Evolutionary conservation across 2,113 vertebrate species (phyloP).

Genomic region (Catagonus wagneri): DNA sequence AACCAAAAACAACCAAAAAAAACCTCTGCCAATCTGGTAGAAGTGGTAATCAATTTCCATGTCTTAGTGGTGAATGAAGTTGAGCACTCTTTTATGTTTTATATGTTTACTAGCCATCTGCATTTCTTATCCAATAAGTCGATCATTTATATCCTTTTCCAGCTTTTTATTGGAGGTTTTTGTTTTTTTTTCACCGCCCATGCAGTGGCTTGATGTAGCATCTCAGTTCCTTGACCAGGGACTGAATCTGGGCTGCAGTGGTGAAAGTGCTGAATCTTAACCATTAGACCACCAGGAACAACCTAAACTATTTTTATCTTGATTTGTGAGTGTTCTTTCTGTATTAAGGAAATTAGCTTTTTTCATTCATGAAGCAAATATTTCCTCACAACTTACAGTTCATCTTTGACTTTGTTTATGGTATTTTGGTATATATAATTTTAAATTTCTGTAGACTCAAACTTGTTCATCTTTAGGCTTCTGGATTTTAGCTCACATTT

Average conservation of each 20-base stretch:
- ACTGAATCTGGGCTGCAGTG: too few relatives aligned
- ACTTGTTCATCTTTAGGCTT: slow-evolving; percentile 45
- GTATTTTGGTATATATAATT: background rate
- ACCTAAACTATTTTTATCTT: slow-evolving; percentile 5
- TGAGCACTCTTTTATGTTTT: slow-evolving; percentile 28
- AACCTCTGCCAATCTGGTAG: background rate
- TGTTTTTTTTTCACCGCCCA: too few relatives aligned
- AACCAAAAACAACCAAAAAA: background rate
- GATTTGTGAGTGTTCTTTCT: background rate
- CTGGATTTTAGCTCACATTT: slow-evolving; percentile 33
- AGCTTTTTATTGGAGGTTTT: slow-evolving; percentile 2
- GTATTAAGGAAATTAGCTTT: slow-evolving; percentile 21
- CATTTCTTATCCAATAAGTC: slow-evolving; percentile 18
- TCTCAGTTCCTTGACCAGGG: too few relatives aligned
- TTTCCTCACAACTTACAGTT: slow-evolving; percentile 14
- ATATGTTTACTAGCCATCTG: slow-evolving; percentile 27
- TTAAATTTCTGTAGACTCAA: slow-evolving; percentile 35
- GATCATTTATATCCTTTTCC: background rate
- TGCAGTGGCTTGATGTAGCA: too few relatives aligned
- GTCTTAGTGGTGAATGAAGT: slow-evolving; percentile 12
- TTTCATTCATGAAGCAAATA: slow-evolving; percentile 20
- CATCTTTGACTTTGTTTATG: slow-evolving; percentile 6
- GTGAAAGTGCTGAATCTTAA: too few relatives aligned
- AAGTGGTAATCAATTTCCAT: slow-evolving; percentile 44
- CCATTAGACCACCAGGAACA: too few relatives aligned